These are phyloP conservation scores for Bombus haemorrhoidalis DNA, from an alignment of 1,140 invertebrate species.

Conservation along the genomic window DNA sequence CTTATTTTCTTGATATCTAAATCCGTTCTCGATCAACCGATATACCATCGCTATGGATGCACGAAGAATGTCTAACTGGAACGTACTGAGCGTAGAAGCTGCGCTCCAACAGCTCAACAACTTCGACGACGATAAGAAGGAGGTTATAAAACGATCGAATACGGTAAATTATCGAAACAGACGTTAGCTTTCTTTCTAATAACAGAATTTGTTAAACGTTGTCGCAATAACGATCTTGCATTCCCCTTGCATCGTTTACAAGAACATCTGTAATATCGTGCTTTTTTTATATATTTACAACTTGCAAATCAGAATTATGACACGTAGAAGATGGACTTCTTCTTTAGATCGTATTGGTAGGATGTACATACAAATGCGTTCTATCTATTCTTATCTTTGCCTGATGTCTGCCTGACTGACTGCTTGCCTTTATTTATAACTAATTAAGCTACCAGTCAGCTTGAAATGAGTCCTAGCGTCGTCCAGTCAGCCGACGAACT, in stretches of 20 bases:
- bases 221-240: neutral
- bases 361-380: conserved; percentile 68
- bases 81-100: conserved; percentile 78
- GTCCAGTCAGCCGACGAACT: conserved; percentile 35
- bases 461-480: conserved; percentile 37
- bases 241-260: neutral
- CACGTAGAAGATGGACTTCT: conserved; percentile 16
- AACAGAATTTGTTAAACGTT: neutral
- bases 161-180: conserved; percentile 65
- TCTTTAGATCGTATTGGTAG: conserved; percentile 28
- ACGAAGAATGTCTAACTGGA: conserved; percentile 82
- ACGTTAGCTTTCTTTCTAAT: neutral
- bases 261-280: too few relatives aligned
- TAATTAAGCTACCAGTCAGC: conserved; percentile 75
- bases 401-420: conserved; percentile 45
- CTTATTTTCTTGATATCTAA: conserved; percentile 24
- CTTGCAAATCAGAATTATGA: neutral
- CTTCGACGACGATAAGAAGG: conserved; percentile 65
- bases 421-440: conserved; percentile 79
- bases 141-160: conserved; percentile 69
- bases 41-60: conserved; percentile 71
- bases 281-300: neutral
- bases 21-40: conserved; percentile 58
- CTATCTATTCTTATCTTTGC: conserved; percentile 73
- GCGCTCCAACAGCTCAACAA: conserved; percentile 77